phyloP scores from a whole-genome alignment of 2,888 invertebrate species.

The Troglohyphantes excavatus region DNA sequence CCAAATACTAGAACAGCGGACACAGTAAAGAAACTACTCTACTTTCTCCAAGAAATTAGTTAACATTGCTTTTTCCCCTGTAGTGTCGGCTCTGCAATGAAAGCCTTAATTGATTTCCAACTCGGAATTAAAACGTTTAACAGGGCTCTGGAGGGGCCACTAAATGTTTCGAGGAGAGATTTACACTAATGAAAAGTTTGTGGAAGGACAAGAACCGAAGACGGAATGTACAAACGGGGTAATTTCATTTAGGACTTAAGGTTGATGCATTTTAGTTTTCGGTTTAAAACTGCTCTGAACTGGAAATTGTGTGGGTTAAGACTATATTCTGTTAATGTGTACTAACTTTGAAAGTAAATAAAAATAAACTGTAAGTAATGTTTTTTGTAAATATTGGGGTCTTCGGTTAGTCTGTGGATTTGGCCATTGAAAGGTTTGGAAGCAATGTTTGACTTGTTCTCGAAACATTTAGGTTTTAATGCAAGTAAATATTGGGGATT shows the following conservation, averaged over 20 bases:
- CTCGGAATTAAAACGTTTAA: background rate
- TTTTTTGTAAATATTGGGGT: no score
- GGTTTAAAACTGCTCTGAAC: no score
- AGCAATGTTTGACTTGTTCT: no score
- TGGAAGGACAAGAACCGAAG: background rate
- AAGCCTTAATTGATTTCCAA: background rate
- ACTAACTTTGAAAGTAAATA: no score
- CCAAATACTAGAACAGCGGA: background rate
- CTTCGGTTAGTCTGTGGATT: no score
- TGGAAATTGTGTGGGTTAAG: no score
- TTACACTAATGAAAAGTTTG: conserved; percentile 5
- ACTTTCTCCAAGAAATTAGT: conserved; percentile 3
- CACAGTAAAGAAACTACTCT: background rate
- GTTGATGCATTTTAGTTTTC: no score
- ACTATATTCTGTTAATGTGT: no score
- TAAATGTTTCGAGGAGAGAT: background rate
- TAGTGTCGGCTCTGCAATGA: background rate
- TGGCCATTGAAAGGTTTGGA: no score
- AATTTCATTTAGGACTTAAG: background rate
- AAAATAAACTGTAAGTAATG: no score
- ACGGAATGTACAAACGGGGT: background rate
- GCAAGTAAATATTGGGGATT: no score
- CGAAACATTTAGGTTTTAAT: no score
- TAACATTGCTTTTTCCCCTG: background rate
- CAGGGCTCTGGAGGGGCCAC: background rate